A percentile compares a stretch with the other conserved stretches of the same genome.
These are phyloP conservation scores for Serinus canaria DNA, from an alignment of 2,113 vertebrate species.

Conservation along the genomic window DNA sequence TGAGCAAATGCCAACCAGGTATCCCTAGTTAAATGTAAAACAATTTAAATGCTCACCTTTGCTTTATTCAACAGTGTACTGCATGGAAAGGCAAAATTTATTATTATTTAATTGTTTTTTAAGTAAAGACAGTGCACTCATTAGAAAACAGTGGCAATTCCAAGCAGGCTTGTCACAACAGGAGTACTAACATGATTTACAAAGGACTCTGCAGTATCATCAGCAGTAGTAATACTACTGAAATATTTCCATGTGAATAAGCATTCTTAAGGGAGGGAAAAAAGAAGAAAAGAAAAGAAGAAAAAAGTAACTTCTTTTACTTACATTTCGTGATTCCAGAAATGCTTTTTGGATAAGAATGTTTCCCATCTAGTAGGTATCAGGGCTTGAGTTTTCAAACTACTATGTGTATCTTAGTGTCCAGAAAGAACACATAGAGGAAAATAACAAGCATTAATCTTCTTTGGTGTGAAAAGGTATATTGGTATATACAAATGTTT, in stretches of 20 bases:
- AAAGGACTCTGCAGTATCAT: neutral
- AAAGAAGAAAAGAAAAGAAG: accelerated
- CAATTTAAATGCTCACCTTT: neutral
- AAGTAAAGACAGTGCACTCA: neutral
- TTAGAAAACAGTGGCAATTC: neutral
- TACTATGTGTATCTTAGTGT: neutral
- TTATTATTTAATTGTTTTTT: neutral
- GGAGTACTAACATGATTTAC: neutral
- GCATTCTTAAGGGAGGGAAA: neutral
- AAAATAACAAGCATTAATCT: neutral
- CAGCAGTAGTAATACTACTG: neutral
- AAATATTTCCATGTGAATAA: neutral
- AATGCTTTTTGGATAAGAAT: neutral
- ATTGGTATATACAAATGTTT: neutral
- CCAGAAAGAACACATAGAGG: neutral
- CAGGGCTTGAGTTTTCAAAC: neutral
- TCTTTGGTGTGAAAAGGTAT: neutral
- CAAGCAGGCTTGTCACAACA: neutral
- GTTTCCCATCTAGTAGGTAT: neutral
- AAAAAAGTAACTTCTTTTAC: neutral
- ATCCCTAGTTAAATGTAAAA: neutral
- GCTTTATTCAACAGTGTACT: neutral
- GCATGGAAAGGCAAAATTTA: neutral
- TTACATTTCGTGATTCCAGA: neutral
- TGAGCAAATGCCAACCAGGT: neutral